A percentile compares a stretch with the other conserved stretches of the same genome.
These are phyloP conservation scores for Scolopax bukidnonensis DNA, from an alignment of 2,797 vertebrate species.

Conservation along the genomic window DNA sequence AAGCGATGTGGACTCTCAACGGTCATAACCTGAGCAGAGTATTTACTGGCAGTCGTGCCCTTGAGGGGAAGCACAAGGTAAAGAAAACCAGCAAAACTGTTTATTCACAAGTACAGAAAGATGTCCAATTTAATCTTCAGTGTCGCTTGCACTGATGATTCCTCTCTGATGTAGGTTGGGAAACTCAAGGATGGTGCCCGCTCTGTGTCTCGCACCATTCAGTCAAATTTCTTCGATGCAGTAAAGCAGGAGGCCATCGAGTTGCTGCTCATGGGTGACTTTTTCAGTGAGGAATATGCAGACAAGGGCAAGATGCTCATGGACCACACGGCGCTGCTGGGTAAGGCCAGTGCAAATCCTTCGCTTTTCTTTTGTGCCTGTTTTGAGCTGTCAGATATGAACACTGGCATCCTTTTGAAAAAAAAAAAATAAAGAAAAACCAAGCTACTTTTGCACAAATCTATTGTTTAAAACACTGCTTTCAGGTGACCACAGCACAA, in stretches of 20 bases:
- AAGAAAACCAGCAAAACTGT: not conserved
- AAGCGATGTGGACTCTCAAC: slow-evolving; percentile 81
- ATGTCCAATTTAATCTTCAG: not conserved
- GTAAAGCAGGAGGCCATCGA: slow-evolving; percentile 82
- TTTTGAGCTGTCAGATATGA: not conserved
- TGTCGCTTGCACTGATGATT: not conserved
- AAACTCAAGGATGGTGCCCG: slow-evolving; percentile 83
- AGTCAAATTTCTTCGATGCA: slow-evolving; percentile 81
- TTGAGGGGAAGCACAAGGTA: slow-evolving; percentile 85
- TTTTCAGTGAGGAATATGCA: slow-evolving; percentile 73
- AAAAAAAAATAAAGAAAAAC: not conserved
- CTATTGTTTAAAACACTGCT: not conserved
- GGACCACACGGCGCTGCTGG: slow-evolving; percentile 76
- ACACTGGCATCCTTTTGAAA: not conserved
- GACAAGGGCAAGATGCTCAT: slow-evolving; percentile 80
- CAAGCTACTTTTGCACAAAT: not conserved
- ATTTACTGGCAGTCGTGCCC: slow-evolving; percentile 79
- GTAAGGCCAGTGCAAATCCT: slow-evolving; percentile 53
- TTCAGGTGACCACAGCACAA: not conserved
- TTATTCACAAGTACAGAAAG: not conserved
- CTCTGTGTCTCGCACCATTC: slow-evolving; percentile 81
- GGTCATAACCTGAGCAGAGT: slow-evolving; percentile 82
- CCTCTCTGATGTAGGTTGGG: slow-evolving; percentile 71
- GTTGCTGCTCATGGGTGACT: slow-evolving; percentile 80
- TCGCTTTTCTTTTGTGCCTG: not conserved